phyloP scores from a whole-genome alignment of 2,797 vertebrate species.

The Phataginus tetradactyla region DNA sequence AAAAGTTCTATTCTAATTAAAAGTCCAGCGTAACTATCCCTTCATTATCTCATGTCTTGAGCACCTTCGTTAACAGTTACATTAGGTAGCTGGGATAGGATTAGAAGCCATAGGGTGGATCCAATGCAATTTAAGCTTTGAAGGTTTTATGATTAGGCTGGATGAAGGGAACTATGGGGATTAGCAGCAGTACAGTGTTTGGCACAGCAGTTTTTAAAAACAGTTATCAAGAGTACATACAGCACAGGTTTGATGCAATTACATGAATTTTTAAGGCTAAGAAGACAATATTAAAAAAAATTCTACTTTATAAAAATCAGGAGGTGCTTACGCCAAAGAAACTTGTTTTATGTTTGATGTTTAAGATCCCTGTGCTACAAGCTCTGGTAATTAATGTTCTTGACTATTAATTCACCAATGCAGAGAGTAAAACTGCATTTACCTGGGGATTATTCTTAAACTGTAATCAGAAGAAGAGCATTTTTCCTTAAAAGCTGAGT shows the following conservation, averaged over 20 bases:
- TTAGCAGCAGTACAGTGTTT: neutral
- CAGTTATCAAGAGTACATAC: constrained; percentile 5
- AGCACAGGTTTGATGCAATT: constrained; percentile 9
- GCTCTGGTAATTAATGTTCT: neutral
- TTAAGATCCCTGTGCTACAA: neutral
- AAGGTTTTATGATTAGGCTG: neutral
- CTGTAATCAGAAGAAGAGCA: neutral
- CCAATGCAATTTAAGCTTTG: neutral
- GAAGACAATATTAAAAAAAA: neutral
- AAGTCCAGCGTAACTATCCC: neutral
- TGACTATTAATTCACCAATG: neutral
- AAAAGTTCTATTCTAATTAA: neutral
- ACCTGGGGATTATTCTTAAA: constrained; percentile 41
- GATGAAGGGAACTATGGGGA: neutral
- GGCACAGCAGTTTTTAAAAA: neutral
- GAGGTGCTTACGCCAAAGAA: neutral
- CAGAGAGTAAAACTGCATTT: constrained; percentile 47
- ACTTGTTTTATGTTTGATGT: constrained; percentile 1
- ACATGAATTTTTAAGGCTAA: constrained; percentile 35
- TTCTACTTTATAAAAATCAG: constrained; percentile 28
- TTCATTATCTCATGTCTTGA: neutral
- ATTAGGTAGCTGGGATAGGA: neutral
- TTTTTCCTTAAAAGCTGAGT: constrained; percentile 26
- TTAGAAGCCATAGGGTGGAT: neutral
- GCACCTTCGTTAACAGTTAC: neutral